A percentile compares a stretch with the other conserved stretches of the same genome.
Conservation (phyloP, 2,797 vertebrate genomes). For the Xenopus petersii region DNA sequence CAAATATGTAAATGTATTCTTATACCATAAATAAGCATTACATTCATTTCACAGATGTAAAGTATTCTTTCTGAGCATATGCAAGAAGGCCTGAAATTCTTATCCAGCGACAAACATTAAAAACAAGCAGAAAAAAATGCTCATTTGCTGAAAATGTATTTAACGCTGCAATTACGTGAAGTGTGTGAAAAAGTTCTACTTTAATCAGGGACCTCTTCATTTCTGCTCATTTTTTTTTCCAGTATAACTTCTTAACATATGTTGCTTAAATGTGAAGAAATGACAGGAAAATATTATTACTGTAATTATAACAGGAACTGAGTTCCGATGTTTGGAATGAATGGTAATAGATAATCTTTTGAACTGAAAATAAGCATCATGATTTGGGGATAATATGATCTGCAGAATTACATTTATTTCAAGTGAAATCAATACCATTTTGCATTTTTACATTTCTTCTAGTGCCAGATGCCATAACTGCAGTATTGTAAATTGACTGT, state of each 20-base stretch:
- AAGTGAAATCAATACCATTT: conserved; percentile 2
- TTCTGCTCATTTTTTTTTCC: conserved; percentile 11
- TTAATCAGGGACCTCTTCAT: conserved; percentile 32
- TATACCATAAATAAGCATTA: too few relatives aligned
- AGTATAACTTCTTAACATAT: conserved; percentile 8
- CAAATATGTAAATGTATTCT: too few relatives aligned
- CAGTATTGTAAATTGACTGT: not conserved
- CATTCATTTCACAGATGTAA: too few relatives aligned
- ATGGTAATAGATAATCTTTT: conserved; percentile 16
- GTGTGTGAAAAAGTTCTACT: not conserved
- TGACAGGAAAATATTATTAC: conserved; percentile 21
- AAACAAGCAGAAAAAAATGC: conserved; percentile 7
- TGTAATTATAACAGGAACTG: conserved; percentile 26
- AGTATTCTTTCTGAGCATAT: too few relatives aligned
- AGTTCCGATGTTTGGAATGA: conserved; percentile 5
- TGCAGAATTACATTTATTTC: conserved; percentile 5
- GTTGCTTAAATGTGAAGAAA: conserved; percentile 28
- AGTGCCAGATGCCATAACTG: not conserved
- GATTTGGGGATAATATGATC: not conserved
- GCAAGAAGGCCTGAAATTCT: not conserved
- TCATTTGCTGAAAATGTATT: conserved; percentile 30
- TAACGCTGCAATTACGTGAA: conserved; percentile 20
- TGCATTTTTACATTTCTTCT: not conserved
- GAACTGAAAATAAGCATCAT: conserved; percentile 10
- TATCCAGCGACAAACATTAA: not conserved